Base-by-base conservation (phyloP, 2,113 vertebrate species). In the Regulus satrapa region DNA sequence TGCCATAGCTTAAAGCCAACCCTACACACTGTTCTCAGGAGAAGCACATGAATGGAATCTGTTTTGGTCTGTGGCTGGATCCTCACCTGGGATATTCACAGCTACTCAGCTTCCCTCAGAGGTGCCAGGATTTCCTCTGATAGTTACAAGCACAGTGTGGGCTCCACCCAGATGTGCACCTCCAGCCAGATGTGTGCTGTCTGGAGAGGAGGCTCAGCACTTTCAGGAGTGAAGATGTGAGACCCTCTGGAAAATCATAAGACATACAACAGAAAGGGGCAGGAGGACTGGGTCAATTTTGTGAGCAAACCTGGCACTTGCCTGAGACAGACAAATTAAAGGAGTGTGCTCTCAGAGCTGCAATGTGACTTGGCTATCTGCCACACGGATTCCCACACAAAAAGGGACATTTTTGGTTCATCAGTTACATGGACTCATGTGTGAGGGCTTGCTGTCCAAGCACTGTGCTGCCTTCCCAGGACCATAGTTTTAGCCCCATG, bases 261-360 rank as follows among this genome's bases (percentile, higher is more conserved):
- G 12, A 2, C 0, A 0, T 31, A 52, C 6, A 74, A 9, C 2
- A 5, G n/a, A 75, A 89, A 68, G 56, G 8, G 36, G 31, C 58
- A 67, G 68, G 38, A 86, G 25, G 15, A 77, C 17, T 46, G 28
- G 14, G 20, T 38, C 34, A 14, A 3, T 59, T 54, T 48, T 51
- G 41, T 0, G 1, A 82, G 43, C 29, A 71, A 88, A 34, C 7
- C 5, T 68, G 40, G 21, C 23, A 46, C 34, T 40, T 43, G 40
- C 18, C 31, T 52, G 23, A 58, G n/a, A 56, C n/a, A 67, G 26
- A 38, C 28, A 63, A 63, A 64, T 31, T 28, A 52, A 21, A 81
- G 6, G 40, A 26, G 77, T 63, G 3, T 5, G 4, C 62, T 85
- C 29, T 62, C 61, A 89, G 56, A 76, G 18, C 8, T 52, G 25